These are phyloP conservation scores for Sesia apiformis DNA, from an alignment of 2,888 invertebrate species.

Conservation along the genomic window DNA sequence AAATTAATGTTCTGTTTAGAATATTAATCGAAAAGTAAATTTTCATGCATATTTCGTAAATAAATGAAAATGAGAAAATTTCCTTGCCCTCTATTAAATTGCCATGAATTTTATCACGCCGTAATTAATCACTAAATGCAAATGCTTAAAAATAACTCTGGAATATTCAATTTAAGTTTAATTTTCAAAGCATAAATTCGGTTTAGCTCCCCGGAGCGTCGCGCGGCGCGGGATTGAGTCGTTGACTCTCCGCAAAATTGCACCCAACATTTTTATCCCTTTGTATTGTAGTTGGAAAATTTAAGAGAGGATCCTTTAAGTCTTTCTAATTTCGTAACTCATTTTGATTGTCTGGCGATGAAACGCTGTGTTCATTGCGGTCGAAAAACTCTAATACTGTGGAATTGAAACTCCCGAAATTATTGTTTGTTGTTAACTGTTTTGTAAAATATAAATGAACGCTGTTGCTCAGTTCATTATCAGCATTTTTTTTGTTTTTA, in stretches of 20 bases:
- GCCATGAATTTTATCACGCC: slow-evolving; percentile 33
- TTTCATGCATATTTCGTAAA: neutral
- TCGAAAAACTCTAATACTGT: slow-evolving; percentile 23
- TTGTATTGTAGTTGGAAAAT: slow-evolving; percentile 53
- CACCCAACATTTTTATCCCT: slow-evolving; percentile 63
- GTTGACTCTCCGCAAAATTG: slow-evolving; percentile 54
- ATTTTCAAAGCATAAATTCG: slow-evolving; percentile 69
- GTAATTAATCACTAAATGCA: slow-evolving; percentile 52
- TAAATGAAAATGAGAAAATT: slow-evolving; percentile 16
- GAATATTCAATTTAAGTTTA: slow-evolving; percentile 68
- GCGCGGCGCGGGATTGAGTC: slow-evolving; percentile 43
- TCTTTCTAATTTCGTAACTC: slow-evolving; percentile 50
- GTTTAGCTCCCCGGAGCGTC: slow-evolving; percentile 59
- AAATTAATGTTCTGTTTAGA: no score
- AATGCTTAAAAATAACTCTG: slow-evolving; percentile 58
- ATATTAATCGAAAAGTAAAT: neutral
- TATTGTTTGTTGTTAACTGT: slow-evolving; percentile 14
- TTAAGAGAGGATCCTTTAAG: slow-evolving; percentile 45
- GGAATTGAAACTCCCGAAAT: slow-evolving; percentile 23
- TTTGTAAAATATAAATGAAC: neutral
- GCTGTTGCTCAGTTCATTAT: no score
- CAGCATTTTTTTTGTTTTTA: no score
- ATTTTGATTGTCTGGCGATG: slow-evolving; percentile 44
- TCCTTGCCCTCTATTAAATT: slow-evolving; percentile 24
- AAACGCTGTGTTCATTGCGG: slow-evolving; percentile 31